Base-by-base conservation (phyloP, 1,140 invertebrate species). In the Leptonema lineaticorne region DNA sequence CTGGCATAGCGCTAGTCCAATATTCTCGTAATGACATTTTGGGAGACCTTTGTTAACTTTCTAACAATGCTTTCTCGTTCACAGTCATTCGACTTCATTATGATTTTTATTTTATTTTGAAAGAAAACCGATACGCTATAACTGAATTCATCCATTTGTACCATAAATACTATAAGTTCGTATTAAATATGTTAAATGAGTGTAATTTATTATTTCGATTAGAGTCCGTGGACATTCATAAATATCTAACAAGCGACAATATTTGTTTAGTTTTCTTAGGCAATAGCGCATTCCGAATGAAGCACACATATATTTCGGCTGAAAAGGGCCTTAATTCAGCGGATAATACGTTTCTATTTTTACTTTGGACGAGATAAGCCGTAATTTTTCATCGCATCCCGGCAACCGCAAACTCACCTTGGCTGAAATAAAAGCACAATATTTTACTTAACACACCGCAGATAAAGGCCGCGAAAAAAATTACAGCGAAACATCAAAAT, bases 321-420 rank as follows among this genome's bases (percentile, higher is more conserved):
- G 50, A 53, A 9, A 8, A 53, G 27, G 27, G 50, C 50, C 50
- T 53, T 53, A 53, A 53, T 53, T 53, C 50, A 1, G 50, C 27
- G 27, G 20, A 53, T 53, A 53, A 53, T 53, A 53, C 50, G 50
- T 53, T 53, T 53, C 27, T 53, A 53, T 53, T 53, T 53, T 53
- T 53, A 53, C 50, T 22, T 9, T n/a, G n/a, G 22, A 53, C 24
- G 50, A 53, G 50, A 53, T 53, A 53, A 53, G 27, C 50, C 50
- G 22, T 53, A 53, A 53, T 53, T 53, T 53, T 53, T 53, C 50
- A 53, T 53, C 6, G 22, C 4, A 9, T 26, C 50, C 22, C 50
- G 1, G 4, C 22, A n/a, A 24, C 24, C 22, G 22, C 11, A 9
- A 16, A 41, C 37, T 14, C 11, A 14, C 2, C 37, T 9, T 26